phyloP scores from a whole-genome alignment of 1,140 invertebrate genomes.

The Chlorops oryzae region DNA sequence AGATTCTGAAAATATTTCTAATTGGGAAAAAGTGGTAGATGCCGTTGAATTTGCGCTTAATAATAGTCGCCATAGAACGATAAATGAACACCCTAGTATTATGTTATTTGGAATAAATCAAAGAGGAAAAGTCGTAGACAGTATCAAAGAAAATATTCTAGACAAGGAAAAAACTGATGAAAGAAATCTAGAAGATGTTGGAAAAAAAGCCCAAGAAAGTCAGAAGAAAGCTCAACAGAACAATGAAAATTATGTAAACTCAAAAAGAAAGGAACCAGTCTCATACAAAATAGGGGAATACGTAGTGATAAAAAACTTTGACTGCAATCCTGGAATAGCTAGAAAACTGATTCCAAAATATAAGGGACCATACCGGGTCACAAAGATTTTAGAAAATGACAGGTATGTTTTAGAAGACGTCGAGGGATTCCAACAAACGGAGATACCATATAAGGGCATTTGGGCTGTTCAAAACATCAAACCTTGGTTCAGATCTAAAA shows the following conservation, averaged over 20 bases:
- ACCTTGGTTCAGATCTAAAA: too few relatives aligned
- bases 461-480: neutral
- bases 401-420: constrained; percentile 14
- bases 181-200: neutral
- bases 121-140: neutral
- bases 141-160: neutral
- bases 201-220: neutral
- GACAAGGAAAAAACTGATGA: neutral
- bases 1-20: neutral
- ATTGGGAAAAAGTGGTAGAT: constrained; percentile 19
- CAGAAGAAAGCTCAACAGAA: constrained; percentile 4
- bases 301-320: constrained; percentile 23
- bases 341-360: constrained; percentile 21
- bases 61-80: constrained; percentile 20
- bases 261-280: constrained; percentile 9
- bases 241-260: neutral
- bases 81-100: too few relatives aligned
- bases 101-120: constrained; percentile 14
- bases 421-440: constrained; percentile 10
- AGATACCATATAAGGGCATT: neutral
- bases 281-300: constrained; percentile 22
- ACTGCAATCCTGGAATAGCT: constrained; percentile 15
- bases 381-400: too few relatives aligned
- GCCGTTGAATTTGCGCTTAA: constrained; percentile 24
- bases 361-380: neutral